These are phyloP conservation scores for Hylaeus volcanicus DNA, from an alignment of 1,140 invertebrate genomes.

Conservation along the genomic window DNA sequence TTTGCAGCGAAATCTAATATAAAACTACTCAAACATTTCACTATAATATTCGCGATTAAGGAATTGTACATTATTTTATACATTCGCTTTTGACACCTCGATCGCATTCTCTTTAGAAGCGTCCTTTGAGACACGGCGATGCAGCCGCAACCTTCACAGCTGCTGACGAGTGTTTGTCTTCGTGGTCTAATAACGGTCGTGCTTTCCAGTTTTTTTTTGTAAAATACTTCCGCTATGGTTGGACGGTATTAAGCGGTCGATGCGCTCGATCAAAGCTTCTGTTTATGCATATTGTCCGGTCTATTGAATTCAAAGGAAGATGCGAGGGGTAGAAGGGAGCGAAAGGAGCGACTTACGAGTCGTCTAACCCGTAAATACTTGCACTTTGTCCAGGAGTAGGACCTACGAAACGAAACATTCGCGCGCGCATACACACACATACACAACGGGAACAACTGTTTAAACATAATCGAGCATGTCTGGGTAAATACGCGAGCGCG, in stretches of 20 bases:
- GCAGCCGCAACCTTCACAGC: constrained; percentile 12
- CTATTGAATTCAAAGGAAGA: constrained; percentile 13
- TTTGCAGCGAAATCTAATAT: too few relatives aligned
- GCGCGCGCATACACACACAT: not conserved
- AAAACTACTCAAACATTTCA: too few relatives aligned
- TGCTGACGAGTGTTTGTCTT: not conserved
- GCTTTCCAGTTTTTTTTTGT: not conserved
- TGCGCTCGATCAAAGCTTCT: constrained; percentile 16
- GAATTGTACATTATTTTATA: too few relatives aligned
- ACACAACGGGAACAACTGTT: not conserved
- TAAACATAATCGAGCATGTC: constrained; percentile 21
- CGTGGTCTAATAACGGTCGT: constrained; percentile 19
- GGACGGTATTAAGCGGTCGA: constrained; percentile 15
- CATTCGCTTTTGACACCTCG: too few relatives aligned
- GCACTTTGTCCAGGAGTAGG: not conserved
- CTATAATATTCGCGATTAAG: too few relatives aligned
- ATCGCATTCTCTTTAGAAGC: not conserved
- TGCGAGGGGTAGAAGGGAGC: not conserved
- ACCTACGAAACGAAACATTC: constrained; percentile 15
- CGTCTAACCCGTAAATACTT: not conserved
- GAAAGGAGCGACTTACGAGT: not conserved
- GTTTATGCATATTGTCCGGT: constrained; percentile 9
- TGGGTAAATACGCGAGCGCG: not conserved
- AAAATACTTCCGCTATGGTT: not conserved
- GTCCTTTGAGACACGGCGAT: too few relatives aligned